Base-by-base conservation (phyloP, 2,797 vertebrate genomes). In the Malacoctenus gilli region DNA sequence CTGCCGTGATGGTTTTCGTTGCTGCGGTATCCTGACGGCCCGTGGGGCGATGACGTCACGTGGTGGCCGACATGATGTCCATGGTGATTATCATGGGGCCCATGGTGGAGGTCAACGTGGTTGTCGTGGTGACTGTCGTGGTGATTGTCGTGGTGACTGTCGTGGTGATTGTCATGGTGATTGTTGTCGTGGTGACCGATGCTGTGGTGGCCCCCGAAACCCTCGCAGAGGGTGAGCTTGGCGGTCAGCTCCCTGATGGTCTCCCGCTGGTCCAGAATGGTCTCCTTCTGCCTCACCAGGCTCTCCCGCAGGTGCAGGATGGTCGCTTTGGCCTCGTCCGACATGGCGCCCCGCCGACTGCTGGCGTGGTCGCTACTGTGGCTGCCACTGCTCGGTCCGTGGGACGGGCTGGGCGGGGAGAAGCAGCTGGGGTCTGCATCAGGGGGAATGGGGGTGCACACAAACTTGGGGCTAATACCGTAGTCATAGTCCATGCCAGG, bases 261-360 rank as follows among this genome's bases (percentile, higher is more conserved):
- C 72, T 94, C 92, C 28, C 92, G 79, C 66, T 94, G 93, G 68
- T 94, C 92, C 58, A 94, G 72, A 38, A 94, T 92, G 42, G 90
- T 93, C 80, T 94, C 94, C 57, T 93, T 94, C 70, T 95, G 93
- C 47, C 86, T 86, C 44, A 94, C 92, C 2, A 94, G 86, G 35
- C 91, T 93, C 79, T 95, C 93, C 0, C 93, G 88, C 44, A 95
- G 82, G 37, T 93, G 93, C 67, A 95, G 39, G 74, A 95, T 93
- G 8, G 93, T 93, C 63, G 90, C 77, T 76, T 94, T 93, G 50
- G 91, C 92, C 53, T 93, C 93, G 35, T 94, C 93, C 0, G 91
- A 91, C 43, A 93, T 89, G 34, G 59, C 51, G 6, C 60, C 61
- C 19, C 88, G 66, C 57, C 88, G 59, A 39, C 43, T 71, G 28